phyloP scores from a whole-genome alignment of 1,140 invertebrate genomes.

The Brachystomella parvula region DNA sequence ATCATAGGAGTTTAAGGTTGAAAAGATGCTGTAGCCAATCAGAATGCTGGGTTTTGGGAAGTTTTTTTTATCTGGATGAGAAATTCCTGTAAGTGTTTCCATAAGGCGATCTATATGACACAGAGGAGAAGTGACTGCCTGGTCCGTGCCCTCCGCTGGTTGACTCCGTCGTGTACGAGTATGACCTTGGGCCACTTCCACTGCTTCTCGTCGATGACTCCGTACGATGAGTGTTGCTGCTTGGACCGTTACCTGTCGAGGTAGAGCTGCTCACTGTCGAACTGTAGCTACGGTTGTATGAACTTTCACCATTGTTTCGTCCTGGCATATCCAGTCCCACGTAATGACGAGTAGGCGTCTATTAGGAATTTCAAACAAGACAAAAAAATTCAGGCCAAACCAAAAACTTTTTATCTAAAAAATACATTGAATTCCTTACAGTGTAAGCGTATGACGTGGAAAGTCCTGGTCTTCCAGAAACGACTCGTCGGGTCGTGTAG shows the following conservation, averaged over 20 bases:
- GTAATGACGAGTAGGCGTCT: conserved; percentile 31
- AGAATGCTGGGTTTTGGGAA: no score
- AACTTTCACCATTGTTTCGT: conserved; percentile 12
- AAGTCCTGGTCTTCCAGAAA: conserved; percentile 28
- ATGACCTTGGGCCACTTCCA: conserved; percentile 21
- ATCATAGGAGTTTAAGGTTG: no score
- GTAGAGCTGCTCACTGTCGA: conserved; percentile 4
- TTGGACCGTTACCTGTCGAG: conserved; percentile 8
- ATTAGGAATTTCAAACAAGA: conserved; percentile 3
- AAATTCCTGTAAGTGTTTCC: conserved; percentile 33
- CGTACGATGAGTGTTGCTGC: conserved; percentile 10
- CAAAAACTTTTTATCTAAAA: not conserved
- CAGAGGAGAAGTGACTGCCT: conserved; percentile 30
- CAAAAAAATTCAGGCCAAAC: not conserved
- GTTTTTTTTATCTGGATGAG: conserved; percentile 31
- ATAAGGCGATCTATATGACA: conserved; percentile 35
- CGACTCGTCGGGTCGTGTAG: conserved; percentile 20
- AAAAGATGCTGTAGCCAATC: no score
- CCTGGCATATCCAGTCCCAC: conserved; percentile 21
- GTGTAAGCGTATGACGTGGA: conserved; percentile 32
- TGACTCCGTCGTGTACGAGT: conserved; percentile 24
- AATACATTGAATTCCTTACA: conserved; percentile 11
- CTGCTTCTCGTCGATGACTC: conserved; percentile 21
- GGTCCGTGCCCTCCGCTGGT: conserved; percentile 23
- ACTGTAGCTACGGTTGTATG: conserved; percentile 23